Evolutionary conservation across 2,888 invertebrate species (phyloP), one percentile per base, ranked within the genome.

Genomic region (Scaptomyza polygonia): DNA sequence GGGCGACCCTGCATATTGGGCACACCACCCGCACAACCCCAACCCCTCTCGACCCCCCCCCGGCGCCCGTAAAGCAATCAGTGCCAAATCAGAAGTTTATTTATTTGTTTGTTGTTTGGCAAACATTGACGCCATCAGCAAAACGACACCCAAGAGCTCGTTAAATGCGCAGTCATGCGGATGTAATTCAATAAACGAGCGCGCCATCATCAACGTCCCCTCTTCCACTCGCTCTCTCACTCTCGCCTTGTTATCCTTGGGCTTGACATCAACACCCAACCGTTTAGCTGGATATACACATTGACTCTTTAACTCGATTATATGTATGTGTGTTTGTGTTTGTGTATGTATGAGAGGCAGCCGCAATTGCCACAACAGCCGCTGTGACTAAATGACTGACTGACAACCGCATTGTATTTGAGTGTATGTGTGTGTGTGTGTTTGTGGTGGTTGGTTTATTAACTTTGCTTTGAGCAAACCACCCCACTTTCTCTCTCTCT

Each of bases 171-270:
- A 88, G 86, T 79, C 88, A 89, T 86, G 88, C 85, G 88, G 85
- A 85, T 79, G 88, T 89, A 89, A 89, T 89, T 89, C 90, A 88
- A 90, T 90, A 89, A 89, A 89, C 89, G 88, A 89, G 80, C 85
- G 74, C 88, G 71, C 77, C 87, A 83, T 84, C 88, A 86, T 76
- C 87, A 61, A 4, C 14, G 3, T 12, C 44, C 30, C 49, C 47
- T 5, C 30, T n/a, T 16, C 9, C 27, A 21, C 30, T 9, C 56
- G 25, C 16, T 11, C 29, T 9, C 14, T 27, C 14, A 11, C 16
- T 5, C 14, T 16, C 7, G 14, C 27, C 27, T 34, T 36, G 30
- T 40, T 42, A 45, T 47, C 39, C 44, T 48, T 63, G 39, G n/a
- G 48, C 56, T 72, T 61, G 65, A 64, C 65, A 79, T 83, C 83